Evolutionary conservation across 2,797 vertebrate genomes (phyloP), one percentile per base, ranked within the genome.

Genomic region (Takifugu rubripes): DNA sequence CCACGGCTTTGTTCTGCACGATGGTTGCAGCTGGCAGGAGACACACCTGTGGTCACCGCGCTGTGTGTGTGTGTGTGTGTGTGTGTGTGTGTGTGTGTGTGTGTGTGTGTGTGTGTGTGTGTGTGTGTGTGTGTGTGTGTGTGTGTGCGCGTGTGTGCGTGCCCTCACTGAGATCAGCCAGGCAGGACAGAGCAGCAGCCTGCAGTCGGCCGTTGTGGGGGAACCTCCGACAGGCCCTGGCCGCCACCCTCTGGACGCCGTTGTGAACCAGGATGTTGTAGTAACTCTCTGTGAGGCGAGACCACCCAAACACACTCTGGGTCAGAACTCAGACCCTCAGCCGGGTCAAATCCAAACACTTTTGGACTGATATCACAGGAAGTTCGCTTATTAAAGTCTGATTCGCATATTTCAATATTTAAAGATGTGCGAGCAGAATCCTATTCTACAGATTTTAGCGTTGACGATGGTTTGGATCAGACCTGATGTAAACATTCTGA

Each of bases 261-360:
- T 99, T 94, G 64, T 93, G 79, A 1, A 97, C 95, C 81, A 99
- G 88, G 82, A 98, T 98, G 82, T 92, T 93, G 82, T 92, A 95
- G 91, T 94, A 98, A 52, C 93, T 96, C 84, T 94, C 97, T 98
- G 33, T 2, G 48, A 49, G 16, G 55, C 3, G 12, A 62, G 5
- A 58, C 10, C 45, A 25, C 54, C 43, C 47, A 36, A 43, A 10
- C n/a, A 8, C 42, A 49, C 21, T 21, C 24, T 11, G 15, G 6
- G 29, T 9, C 16, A 3, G 4, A 25, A 10, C 46, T 14, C 5
- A 10, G 1, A 21, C 6, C 21, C 43, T 45, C n/a, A n/a, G 15
- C 3, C 17, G 43, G 9, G 15, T 33, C 26, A 7, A 58, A 55
- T 54, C 5, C 45, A 72, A 68, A 73, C 61, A 64, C 33, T 3